Conservation (phyloP, 2,888 invertebrate species). For the Diloba caeruleocephala region DNA sequence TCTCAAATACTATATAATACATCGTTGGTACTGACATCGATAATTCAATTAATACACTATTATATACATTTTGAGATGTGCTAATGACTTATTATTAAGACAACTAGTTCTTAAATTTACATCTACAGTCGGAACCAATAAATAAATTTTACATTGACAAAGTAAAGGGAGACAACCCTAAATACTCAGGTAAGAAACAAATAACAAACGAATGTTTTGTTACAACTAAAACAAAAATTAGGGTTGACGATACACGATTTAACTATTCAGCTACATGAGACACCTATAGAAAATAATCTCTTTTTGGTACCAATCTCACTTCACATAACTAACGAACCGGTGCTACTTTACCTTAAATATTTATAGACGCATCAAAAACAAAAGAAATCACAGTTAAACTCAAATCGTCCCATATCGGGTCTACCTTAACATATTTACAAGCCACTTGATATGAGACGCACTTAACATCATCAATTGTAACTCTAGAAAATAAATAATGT, state of each 20-base stretch:
- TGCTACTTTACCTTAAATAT: slow-evolving; percentile 74
- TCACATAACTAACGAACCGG: slow-evolving; percentile 75
- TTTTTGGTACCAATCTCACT: slow-evolving; percentile 89
- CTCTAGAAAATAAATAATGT: slow-evolving; percentile 81
- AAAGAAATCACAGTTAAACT: slow-evolving; percentile 84
- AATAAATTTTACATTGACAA: slow-evolving; percentile 77
- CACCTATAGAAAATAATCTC: slow-evolving; percentile 83
- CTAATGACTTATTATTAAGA: slow-evolving; percentile 74
- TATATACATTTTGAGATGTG: slow-evolving; percentile 78
- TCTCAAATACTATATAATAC: slow-evolving; percentile 80
- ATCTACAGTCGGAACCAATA: slow-evolving; percentile 76
- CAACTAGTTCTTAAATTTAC: slow-evolving; percentile 76
- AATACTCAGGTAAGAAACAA: slow-evolving; percentile 64
- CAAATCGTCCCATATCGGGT: slow-evolving; percentile 66
- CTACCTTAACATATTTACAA: slow-evolving; percentile 79
- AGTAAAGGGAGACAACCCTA: slow-evolving; percentile 60
- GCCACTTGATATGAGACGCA: slow-evolving; percentile 82
- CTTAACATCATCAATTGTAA: slow-evolving; percentile 69
- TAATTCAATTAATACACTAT: slow-evolving; percentile 77
- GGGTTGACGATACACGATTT: slow-evolving; percentile 61
- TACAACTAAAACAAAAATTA: slow-evolving; percentile 65
- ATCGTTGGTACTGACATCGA: slow-evolving; percentile 86
- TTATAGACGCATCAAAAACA: slow-evolving; percentile 77
- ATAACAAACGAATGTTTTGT: slow-evolving; percentile 66
- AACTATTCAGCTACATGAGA: slow-evolving; percentile 73